Evolutionary conservation across 1,140 invertebrate species (phyloP), one percentile per base, ranked within the genome.

Genomic region (Nephila pilipes): DNA sequence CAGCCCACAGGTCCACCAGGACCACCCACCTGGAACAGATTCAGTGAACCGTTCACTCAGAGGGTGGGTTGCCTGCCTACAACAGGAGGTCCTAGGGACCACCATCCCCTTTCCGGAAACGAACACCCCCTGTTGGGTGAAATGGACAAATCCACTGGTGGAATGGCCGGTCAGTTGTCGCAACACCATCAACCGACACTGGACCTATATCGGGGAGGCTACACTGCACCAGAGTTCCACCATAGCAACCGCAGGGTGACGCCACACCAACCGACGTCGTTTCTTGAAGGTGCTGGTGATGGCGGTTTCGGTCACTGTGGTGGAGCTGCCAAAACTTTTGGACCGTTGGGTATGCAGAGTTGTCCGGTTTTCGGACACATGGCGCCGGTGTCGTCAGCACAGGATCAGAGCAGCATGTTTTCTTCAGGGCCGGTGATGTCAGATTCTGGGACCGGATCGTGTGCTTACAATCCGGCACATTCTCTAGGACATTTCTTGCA

Each of bases 361-460:
- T 94, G 93, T 38, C 89, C 93, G 1, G 90, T 94, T 18, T 94
- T 94, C 16, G 90, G 93, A 8, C 93, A 94, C 46, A 85, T 94
- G 69, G 93, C 91, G 0, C 93, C 93, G 1, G 92, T 87, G 10
- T 93, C 92, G 20, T 65, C 87, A 20, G 79, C 63, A 14, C 93
- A 93, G 63, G 93, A 92, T 22, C 93, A 91, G 36, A 36, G 58
- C 20, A 65, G 36, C 14, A 65, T 94, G 89, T 94, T 92, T 38
- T 63, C 87, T 46, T 32, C 75, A 16, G 87, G 60, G 8, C n/a
- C 18, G 57, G 75, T 80, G 25, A 79, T 83, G 65, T 38, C 85
- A 1, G 93, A 93, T n/a, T 75, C 93, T 2, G 80, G 22, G 10
- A 32, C 83, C 4, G 87, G 85, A 22, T 94, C 93, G 3, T 92